A percentile compares a stretch with the other conserved stretches of the same genome.
Conservation (phyloP, 2,113 vertebrate species). For the Microtus montanus region DNA sequence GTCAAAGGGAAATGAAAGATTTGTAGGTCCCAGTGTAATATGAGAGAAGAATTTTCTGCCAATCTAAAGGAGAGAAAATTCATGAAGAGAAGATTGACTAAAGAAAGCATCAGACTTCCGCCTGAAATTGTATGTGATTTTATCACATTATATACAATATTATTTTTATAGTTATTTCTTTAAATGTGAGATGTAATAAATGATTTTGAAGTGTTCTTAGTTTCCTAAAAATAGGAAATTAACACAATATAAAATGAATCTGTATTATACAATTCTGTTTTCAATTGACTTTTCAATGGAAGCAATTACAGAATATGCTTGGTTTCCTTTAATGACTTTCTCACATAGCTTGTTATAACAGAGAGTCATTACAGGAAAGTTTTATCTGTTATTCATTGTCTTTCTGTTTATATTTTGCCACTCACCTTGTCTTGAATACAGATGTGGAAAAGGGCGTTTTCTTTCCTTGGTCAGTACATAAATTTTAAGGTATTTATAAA, state of each 20-base stretch:
- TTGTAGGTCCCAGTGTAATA: background rate
- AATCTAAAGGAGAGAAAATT: background rate
- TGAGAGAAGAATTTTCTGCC: background rate
- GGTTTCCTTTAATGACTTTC: slow-evolving; percentile 63
- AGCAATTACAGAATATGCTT: slow-evolving; percentile 41
- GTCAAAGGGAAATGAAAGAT: background rate
- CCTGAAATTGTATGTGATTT: slow-evolving; percentile 16
- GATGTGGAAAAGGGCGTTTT: background rate
- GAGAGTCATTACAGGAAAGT: background rate
- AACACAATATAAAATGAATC: slow-evolving; percentile 48
- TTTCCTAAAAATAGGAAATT: slow-evolving; percentile 50
- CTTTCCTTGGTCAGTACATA: background rate
- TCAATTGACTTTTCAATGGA: slow-evolving; percentile 34
- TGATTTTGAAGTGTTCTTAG: slow-evolving; percentile 44
- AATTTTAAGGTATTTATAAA: background rate
- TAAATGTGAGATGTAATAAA: slow-evolving; percentile 37
- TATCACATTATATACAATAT: slow-evolving; percentile 6
- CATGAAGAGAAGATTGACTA: background rate
- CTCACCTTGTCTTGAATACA: background rate
- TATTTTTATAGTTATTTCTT: background rate
- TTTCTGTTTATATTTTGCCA: slow-evolving; percentile 30
- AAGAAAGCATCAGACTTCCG: background rate
- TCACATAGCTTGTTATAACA: slow-evolving; percentile 5
- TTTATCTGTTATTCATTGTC: slow-evolving; percentile 31
- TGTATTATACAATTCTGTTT: slow-evolving; percentile 21